Percentiles rank a stretch among this genome's conserved stretches.
Conservation (phyloP, 64 coral and sea anemone genomes). For the Stichodactyla mertensii region DNA sequence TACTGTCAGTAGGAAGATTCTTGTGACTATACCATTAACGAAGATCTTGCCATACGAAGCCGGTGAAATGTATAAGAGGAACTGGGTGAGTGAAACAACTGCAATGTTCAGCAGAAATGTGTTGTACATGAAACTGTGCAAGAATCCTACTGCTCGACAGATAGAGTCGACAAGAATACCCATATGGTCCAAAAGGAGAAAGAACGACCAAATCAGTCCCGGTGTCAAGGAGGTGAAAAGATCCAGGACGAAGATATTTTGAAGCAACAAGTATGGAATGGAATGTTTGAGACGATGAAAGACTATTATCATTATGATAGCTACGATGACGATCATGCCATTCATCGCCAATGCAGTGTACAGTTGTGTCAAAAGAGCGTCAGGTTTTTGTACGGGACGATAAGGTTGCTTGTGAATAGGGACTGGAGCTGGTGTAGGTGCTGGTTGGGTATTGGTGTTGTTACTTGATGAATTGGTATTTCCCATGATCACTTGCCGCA, state of each 20-base stretch:
- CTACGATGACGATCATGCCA: background rate
- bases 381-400: background rate
- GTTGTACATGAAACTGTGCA: background rate
- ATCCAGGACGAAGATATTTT: constrained; percentile 2
- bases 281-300: background rate
- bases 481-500: background rate
- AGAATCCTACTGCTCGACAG: background rate
- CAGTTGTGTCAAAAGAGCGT: background rate
- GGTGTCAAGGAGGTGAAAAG: background rate
- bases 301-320: background rate
- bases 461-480: background rate
- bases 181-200: background rate
- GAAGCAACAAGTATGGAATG: background rate
- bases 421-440: background rate
- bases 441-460: background rate
- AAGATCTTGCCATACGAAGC: background rate
- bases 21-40: background rate
- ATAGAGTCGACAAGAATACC: background rate
- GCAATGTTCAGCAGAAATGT: constrained; percentile 2
- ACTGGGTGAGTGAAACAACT: background rate
- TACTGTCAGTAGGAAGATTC: background rate
- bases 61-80: background rate
- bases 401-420: too few relatives aligned
- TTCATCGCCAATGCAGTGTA: background rate
- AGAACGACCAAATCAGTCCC: background rate